A percentile compares a stretch with the other conserved stretches of the same genome.
Evolutionary conservation across 1,140 invertebrate species (phyloP).

Genomic region (Saccostrea echinata): DNA sequence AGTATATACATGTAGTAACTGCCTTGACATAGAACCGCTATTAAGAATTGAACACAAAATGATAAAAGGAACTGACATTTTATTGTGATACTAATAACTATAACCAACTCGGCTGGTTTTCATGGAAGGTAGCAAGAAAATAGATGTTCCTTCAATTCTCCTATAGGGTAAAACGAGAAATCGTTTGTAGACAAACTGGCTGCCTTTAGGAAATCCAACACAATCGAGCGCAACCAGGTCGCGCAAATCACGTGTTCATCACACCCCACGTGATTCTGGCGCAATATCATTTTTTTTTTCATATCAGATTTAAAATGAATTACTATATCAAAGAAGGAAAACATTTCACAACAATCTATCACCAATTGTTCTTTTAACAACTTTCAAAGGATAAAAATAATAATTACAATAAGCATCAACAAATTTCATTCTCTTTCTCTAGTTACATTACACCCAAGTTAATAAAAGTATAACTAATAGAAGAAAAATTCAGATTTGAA

Average conservation of each 20-base stretch:
- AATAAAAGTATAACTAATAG: background rate
- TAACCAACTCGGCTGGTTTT: constrained; percentile 33
- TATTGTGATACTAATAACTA: constrained; percentile 39
- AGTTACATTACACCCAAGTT: background rate
- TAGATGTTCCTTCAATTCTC: constrained; percentile 38
- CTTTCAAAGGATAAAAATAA: constrained; percentile 31
- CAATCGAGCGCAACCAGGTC: constrained; percentile 31
- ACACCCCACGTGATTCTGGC: constrained; percentile 18
- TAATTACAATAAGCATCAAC: constrained; percentile 18
- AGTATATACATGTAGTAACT: no score
- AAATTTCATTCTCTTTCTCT: background rate
- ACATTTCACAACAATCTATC: constrained; percentile 39
- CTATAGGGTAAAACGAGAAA: constrained; percentile 33
- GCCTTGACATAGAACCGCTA: no score
- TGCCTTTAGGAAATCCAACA: constrained; percentile 36
- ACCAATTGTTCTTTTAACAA: constrained; percentile 37
- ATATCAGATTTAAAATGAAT: constrained; percentile 22
- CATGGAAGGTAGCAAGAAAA: constrained; percentile 33
- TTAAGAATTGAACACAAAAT: background rate
- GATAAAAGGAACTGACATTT: constrained; percentile 26
- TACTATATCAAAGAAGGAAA: constrained; percentile 37
- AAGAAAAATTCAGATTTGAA: background rate
- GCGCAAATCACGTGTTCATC: constrained; percentile 28
- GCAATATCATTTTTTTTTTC: constrained; percentile 14
- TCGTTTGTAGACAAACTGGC: constrained; percentile 38